These are phyloP conservation scores for Hirudinaria manillensis DNA, from an alignment of 2,888 invertebrate species.

Conservation along the genomic window DNA sequence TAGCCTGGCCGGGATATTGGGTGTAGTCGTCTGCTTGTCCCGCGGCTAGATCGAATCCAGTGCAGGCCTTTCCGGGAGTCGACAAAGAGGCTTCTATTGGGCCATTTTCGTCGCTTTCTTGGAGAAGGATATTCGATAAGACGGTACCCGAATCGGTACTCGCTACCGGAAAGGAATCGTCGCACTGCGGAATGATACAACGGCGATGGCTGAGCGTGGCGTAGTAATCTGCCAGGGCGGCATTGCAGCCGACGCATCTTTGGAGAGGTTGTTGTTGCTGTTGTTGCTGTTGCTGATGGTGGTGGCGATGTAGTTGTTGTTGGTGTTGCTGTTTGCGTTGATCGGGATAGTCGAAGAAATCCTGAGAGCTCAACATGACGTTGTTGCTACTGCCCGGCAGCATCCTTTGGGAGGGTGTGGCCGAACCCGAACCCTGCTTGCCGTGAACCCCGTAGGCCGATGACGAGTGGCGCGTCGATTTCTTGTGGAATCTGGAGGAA, in stretches of 20 bases:
- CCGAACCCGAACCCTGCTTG: background rate
- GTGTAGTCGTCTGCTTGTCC: background rate
- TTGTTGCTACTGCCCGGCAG: constrained; percentile 4
- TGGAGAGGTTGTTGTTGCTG: background rate
- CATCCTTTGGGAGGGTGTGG: constrained; percentile 8
- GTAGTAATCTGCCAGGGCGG: constrained; percentile 20
- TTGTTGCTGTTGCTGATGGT: constrained; percentile 4
- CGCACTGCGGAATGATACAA: constrained; percentile 11
- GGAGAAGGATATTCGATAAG: background rate
- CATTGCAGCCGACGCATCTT: constrained; percentile 28
- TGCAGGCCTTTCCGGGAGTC: background rate
- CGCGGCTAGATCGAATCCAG: background rate
- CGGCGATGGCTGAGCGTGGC: background rate
- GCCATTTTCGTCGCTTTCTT: background rate
- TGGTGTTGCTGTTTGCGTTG: constrained; percentile 11
- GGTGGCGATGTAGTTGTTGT: constrained; percentile 15
- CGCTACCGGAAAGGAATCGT: background rate
- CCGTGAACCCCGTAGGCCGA: background rate
- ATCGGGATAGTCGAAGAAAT: constrained; percentile 3
- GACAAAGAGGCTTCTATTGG: background rate
- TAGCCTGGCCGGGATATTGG: background rate
- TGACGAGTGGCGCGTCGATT: background rate
- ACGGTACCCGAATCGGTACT: background rate
- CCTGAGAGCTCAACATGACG: background rate
- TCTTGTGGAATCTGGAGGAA: constrained; percentile 10